A percentile compares a stretch with the other conserved stretches of the same genome.
Conservation (phyloP, 2,113 vertebrate genomes). For the Clarias batrachus region DNA sequence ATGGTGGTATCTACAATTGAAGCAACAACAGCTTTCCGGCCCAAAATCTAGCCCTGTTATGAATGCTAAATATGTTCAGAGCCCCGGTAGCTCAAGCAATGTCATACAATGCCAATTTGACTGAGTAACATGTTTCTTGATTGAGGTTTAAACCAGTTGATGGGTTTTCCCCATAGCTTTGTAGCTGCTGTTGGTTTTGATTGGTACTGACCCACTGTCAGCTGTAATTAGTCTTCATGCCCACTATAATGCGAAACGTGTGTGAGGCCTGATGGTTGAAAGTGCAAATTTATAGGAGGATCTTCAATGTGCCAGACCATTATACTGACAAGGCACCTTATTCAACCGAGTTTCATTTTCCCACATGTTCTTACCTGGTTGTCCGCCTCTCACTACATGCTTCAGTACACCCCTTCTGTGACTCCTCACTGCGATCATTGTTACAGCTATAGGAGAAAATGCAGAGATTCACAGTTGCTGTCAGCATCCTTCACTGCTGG, state of each 20-base stretch:
- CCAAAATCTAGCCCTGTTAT: neutral
- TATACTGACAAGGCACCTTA: neutral
- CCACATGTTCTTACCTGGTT: neutral
- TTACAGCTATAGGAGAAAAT: neutral
- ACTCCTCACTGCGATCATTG: neutral
- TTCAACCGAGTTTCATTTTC: neutral
- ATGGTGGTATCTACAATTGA: neutral
- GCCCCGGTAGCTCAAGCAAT: neutral
- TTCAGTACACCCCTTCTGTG: neutral
- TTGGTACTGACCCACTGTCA: neutral
- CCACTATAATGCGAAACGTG: neutral
- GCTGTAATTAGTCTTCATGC: neutral
- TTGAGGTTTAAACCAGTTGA: neutral
- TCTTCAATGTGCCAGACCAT: too few relatives aligned
- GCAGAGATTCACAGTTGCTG: neutral
- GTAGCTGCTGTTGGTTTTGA: conserved; percentile 10
- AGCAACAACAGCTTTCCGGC: neutral
- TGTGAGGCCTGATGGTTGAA: neutral
- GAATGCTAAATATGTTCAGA: neutral
- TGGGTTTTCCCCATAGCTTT: neutral
- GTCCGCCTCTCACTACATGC: neutral
- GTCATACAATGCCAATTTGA: neutral
- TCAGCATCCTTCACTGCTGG: neutral
- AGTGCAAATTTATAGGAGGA: neutral
- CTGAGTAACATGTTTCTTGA: neutral